Conservation (phyloP, 2,888 invertebrate species). For the Onthophagus sagittarius region DNA sequence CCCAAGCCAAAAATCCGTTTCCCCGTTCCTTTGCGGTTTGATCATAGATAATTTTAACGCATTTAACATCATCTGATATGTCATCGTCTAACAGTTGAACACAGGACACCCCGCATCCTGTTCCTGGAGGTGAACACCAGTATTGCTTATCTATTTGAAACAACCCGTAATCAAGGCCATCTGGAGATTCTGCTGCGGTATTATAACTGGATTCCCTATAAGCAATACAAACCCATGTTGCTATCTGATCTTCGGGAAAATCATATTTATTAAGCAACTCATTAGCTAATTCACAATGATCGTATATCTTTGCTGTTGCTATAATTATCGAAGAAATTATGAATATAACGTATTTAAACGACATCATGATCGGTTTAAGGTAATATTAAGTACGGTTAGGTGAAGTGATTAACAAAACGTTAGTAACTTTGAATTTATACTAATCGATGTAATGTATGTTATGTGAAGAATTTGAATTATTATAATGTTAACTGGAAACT, state of each 20-base stretch:
- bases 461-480: no score
- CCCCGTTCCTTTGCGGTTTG: not conserved
- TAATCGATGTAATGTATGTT: no score
- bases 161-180: not conserved
- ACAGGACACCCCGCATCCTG: not conserved
- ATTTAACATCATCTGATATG: not conserved
- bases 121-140: not conserved
- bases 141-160: not conserved
- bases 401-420: no score
- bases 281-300: not conserved
- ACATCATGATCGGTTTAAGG: no score
- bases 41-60: not conserved
- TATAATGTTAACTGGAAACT: no score
- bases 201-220: not conserved
- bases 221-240: constrained; percentile 1
- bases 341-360: no score
- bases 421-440: no score
- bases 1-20: not conserved
- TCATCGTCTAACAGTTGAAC: not conserved
- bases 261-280: not conserved
- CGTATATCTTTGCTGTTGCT: not conserved
- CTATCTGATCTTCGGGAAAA: not conserved
- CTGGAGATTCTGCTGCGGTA: not conserved
- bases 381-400: no score
- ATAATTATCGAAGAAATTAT: not conserved